Base-by-base conservation (phyloP, 2,888 invertebrate genomes). In the Lochmaea crataegi region DNA sequence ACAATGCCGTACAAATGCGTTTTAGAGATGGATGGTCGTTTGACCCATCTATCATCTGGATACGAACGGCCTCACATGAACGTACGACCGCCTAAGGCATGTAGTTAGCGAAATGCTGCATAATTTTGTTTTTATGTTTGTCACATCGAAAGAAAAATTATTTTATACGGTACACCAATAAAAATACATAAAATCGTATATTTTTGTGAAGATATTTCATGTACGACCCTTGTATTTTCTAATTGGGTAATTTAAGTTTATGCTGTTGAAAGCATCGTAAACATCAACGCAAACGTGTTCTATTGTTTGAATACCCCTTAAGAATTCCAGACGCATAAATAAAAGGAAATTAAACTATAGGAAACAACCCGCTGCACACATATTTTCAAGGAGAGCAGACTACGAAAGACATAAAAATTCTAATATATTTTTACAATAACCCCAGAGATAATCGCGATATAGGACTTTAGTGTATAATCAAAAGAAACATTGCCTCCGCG, bases 11-110 rank as follows among this genome's bases (percentile, higher is more conserved):
- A 82, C 81, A 83, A 83, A 83, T 83, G 81, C 77, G 80, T 78
- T 79, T 76, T 79, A 77, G 82, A 85, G 85, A 85, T 85, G 82
- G 83, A 85, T 84, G 84, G 82, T 78, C 79, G 78, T 81, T 81
- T 80, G 80, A 82, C 77, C 82, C 83, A 85, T 85, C 84, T 83
- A 85, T 85, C 85, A 85, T 84, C 84, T 85, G 85, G 80, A 79
- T 79, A 77, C 84, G 85, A 85, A 83, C 82, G 83, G 75, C 78
- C 79, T 73, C 71, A 63, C 58, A 71, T 51, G 65, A 65, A 66
- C 61, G 42, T 18, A 63, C 61, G 41, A 63, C 70, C 60, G 72
- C 76, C 72, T 72, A 42, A 65, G 74, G 74, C 74, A 61, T 67
- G 65, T 63, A 63, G 61, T 45, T 63, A 63, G 18, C 11, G 61